Percentiles rank a stretch among this genome's conserved stretches.
Conservation (phyloP, 2,888 invertebrate species). For the Tenthredo scrophulariae region DNA sequence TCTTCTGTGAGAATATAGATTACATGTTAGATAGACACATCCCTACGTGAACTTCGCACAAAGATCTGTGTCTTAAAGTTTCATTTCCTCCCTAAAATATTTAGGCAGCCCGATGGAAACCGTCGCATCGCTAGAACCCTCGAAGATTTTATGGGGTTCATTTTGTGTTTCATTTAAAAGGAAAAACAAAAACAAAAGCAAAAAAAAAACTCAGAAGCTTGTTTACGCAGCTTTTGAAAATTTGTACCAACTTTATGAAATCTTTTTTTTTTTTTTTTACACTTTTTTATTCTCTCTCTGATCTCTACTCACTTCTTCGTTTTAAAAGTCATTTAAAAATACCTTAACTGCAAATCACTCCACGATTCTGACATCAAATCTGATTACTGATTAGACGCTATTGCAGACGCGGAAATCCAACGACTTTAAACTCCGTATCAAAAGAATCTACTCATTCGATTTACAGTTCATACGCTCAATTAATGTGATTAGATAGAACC, state of each 20-base stretch:
- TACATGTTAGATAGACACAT: background rate
- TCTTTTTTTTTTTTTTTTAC: background rate
- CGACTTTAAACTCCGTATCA: background rate
- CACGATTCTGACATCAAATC: constrained; percentile 2
- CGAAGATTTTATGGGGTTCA: background rate
- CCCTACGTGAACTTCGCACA: background rate
- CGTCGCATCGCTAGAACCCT: background rate
- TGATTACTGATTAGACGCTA: background rate
- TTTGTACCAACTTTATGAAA: background rate
- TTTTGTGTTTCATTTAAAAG: background rate
- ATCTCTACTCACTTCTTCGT: background rate
- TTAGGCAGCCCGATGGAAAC: background rate
- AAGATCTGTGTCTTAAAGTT: background rate
- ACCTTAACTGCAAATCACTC: background rate
- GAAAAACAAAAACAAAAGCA: background rate
- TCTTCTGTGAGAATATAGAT: background rate
- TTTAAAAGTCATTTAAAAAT: background rate
- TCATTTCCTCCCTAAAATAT: constrained; percentile 5
- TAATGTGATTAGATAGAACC: background rate
- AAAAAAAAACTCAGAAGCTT: background rate
- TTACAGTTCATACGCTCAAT: background rate
- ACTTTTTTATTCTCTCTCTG: background rate
- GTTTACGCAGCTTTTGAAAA: background rate
- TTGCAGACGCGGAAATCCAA: background rate
- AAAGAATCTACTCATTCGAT: background rate